These are phyloP conservation scores for Thereuonema tuberculata DNA, from an alignment of 1,140 invertebrate species.

Conservation along the genomic window DNA sequence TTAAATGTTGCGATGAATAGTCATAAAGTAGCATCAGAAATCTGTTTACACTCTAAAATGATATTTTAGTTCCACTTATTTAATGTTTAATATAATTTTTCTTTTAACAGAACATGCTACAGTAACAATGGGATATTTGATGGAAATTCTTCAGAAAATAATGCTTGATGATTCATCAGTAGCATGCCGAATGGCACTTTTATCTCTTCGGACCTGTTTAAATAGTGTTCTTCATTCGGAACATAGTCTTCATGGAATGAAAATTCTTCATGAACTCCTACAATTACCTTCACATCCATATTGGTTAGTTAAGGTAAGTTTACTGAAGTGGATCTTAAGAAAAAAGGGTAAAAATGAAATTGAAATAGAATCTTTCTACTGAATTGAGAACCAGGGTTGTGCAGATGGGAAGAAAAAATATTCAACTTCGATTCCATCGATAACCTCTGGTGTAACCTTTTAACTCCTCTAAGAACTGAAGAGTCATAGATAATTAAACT, in stretches of 20 bases:
- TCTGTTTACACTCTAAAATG: no score
- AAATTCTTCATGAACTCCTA: slow-evolving; percentile 47
- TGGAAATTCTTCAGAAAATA: slow-evolving; percentile 26
- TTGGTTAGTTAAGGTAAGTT: slow-evolving; percentile 76
- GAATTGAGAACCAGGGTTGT: no score
- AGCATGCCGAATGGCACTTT: slow-evolving; percentile 28
- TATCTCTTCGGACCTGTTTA: slow-evolving; percentile 37
- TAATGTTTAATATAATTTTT: no score
- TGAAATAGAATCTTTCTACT: slow-evolving; percentile 15
- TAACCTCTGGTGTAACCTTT: no score
- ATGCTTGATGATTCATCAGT: slow-evolving; percentile 31
- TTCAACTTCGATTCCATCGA: no score
- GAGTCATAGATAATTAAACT: no score
- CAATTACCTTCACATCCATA: slow-evolving; percentile 56
- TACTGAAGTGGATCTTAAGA: slow-evolving; percentile 39
- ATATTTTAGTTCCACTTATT: slow-evolving; percentile 3
- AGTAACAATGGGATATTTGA: slow-evolving; percentile 11
- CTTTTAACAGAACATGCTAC: no score
- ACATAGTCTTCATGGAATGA: slow-evolving; percentile 28
- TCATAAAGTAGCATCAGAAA: no score
- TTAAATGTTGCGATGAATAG: no score
- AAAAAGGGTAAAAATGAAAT: slow-evolving; percentile 12
- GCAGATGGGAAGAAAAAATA: no score
- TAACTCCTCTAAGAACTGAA: no score
- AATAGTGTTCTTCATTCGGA: slow-evolving; percentile 40